Conservation (phyloP, 2,113 vertebrate genomes). For the Hepsetus odoe region DNA sequence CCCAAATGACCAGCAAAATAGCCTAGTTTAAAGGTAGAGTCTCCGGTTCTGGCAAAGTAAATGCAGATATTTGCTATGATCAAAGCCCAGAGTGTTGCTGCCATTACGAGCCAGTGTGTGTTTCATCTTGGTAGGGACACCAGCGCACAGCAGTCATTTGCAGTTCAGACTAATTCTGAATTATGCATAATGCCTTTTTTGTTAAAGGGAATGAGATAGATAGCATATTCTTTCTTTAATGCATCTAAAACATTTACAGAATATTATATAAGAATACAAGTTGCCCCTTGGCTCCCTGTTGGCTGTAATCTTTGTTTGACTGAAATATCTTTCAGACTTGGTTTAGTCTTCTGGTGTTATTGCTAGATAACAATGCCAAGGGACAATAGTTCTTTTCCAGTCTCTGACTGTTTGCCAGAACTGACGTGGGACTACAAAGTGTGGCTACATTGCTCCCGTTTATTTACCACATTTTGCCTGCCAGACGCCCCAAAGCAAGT, state of each 20-base stretch:
- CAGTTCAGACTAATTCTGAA: slow-evolving; percentile 17
- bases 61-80: slow-evolving; percentile 49
- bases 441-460: slow-evolving; percentile 34
- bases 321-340: slow-evolving; percentile 30
- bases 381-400: slow-evolving; percentile 48
- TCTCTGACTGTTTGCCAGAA: slow-evolving; percentile 29
- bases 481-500: slow-evolving; percentile 30
- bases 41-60: slow-evolving; percentile 38
- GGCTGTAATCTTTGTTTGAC: slow-evolving; percentile 10
- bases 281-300: slow-evolving; percentile 16
- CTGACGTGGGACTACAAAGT: slow-evolving; percentile 31
- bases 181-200: slow-evolving; percentile 23
- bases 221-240: slow-evolving; percentile 18
- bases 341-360: slow-evolving; percentile 19
- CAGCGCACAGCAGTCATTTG: slow-evolving; percentile 31
- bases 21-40: slow-evolving; percentile 39
- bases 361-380: slow-evolving; percentile 22
- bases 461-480: slow-evolving; percentile 44
- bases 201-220: background rate
- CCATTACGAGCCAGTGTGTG: slow-evolving; percentile 23
- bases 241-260: background rate
- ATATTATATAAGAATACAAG: slow-evolving; percentile 23
- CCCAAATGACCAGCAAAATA: slow-evolving; percentile 31
- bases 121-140: slow-evolving; percentile 46
- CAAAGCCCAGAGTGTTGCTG: slow-evolving; percentile 35